A percentile compares a stretch with the other conserved stretches of the same genome.
Conservation (phyloP, 2,113 vertebrate genomes). For the Tenrec ecaudatus region DNA sequence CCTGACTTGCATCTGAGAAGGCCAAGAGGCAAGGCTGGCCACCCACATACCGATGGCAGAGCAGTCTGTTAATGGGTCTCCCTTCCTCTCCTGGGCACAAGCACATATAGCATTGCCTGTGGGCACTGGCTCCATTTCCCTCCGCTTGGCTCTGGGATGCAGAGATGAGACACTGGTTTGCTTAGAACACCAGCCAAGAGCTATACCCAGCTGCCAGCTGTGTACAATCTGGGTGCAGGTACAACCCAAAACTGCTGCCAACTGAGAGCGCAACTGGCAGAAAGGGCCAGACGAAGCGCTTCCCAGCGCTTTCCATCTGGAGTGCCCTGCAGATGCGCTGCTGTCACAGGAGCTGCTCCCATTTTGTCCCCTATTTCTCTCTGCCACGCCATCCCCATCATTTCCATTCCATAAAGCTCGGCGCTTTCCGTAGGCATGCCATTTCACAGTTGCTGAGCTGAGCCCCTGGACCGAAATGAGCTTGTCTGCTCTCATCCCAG, state of each 20-base stretch:
- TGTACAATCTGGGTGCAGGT: not conserved
- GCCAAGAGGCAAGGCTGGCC: not conserved
- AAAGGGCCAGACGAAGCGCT: not conserved
- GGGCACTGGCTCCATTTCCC: not conserved
- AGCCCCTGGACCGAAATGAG: slow-evolving; percentile 32
- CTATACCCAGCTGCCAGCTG: not conserved
- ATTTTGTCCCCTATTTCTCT: not conserved
- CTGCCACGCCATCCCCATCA: not conserved
- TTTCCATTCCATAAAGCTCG: not conserved
- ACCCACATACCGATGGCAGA: not conserved
- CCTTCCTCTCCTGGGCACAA: too few relatives aligned
- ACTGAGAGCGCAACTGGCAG: not conserved
- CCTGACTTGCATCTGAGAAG: not conserved
- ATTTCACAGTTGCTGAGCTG: not conserved
- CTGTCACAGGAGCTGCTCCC: not conserved
- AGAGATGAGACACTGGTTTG: not conserved
- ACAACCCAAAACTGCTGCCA: too few relatives aligned
- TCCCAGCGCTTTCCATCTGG: not conserved
- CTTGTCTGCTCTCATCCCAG: not conserved
- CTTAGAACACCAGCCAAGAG: not conserved
- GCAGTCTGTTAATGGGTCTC: not conserved
- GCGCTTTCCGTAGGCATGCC: not conserved
- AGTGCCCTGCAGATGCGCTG: not conserved
- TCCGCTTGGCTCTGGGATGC: not conserved
- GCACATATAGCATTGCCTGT: not conserved